Evolutionary conservation across 1,140 invertebrate genomes (phyloP), one percentile per base, ranked within the genome.

Genomic region (Danaus melanippus): DNA sequence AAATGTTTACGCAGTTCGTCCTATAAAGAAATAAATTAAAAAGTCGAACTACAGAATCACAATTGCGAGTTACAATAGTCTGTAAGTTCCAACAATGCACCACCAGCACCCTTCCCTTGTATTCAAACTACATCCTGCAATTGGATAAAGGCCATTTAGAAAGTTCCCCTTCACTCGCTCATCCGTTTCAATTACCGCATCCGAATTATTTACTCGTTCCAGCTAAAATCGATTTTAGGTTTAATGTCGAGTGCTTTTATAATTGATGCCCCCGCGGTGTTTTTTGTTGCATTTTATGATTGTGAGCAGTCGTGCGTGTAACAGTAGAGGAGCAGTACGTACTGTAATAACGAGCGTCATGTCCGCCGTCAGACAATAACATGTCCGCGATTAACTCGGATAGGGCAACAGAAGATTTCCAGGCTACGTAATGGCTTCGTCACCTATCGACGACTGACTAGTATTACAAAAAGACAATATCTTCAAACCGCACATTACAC

Each of bases 181-280:
- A 60, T 53, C 58, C 62, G 54, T 53, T 64, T 60, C 62, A 64
- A 64, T 60, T 60, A 57, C 62, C 58, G 58, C 53, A 64, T 64
- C 62, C 58, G 58, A 64, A 60, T 64, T 59, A 62, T 62, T 48
- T 62, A 64, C 51, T 60, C 56, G 62, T 60, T 50, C 58, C 51
- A 50, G 53, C 50, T 53, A 47, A 60, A 60, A 64, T 64, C 58
- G 54, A 60, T 64, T 64, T 56, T 42, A 21, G 50, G 39, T 52
- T 53, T 53, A 48, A 58, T 58, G 51, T 59, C 51, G 57, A 59
- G 57, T 54, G 51, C 46, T 50, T 15, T 45, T 48, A 54, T 59
- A 59, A 59, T 53, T 40, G 57, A 51, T 17, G 43, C 56, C 21
- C 51, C 42, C 56, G 42, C 43, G 40, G 49, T 42, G 46, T 48